Evolutionary conservation across 53 echinoderm and acorn worm genomes (phyloP).

Genomic region (Actinopyga echinites): DNA sequence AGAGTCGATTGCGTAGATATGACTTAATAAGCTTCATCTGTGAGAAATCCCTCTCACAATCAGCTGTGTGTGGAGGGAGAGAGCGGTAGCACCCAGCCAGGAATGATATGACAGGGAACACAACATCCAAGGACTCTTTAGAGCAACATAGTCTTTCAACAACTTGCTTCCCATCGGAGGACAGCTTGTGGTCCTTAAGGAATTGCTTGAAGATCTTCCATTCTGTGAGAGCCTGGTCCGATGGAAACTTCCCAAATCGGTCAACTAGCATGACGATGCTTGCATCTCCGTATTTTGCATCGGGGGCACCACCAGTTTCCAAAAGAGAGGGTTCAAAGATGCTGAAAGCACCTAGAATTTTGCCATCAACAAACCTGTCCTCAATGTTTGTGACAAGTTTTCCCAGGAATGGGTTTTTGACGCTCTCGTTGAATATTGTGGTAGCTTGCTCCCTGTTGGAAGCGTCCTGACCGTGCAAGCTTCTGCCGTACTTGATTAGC

Average conservation of each 20-base stretch:
- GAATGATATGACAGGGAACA: constrained; percentile 14
- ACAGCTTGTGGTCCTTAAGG: constrained; percentile 1
- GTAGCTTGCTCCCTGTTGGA: constrained; percentile 10
- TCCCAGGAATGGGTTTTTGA: background rate
- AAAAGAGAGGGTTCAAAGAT: too few relatives aligned
- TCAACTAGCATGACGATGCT: constrained; percentile 9
- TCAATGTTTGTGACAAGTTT: constrained; percentile 10
- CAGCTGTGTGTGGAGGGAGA: constrained; percentile 52
- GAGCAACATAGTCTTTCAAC: too few relatives aligned
- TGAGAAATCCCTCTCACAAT: constrained; percentile 52
- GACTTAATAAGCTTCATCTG: constrained; percentile 45
- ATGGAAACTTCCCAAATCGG: constrained; percentile 6
- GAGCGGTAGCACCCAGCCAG: constrained; percentile 37
- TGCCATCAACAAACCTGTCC: constrained; percentile 11
- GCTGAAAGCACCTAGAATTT: too few relatives aligned
- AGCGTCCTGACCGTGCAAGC: constrained; percentile 1
- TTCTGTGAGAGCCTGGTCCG: constrained; percentile 15
- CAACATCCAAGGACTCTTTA: too few relatives aligned
- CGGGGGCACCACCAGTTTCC: background rate
- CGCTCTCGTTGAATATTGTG: background rate
- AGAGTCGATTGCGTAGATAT: constrained; percentile 36
- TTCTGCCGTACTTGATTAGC: too few relatives aligned
- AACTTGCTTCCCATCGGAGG: background rate
- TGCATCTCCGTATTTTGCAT: constrained; percentile 8
- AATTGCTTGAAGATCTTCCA: constrained; percentile 12